These are phyloP conservation scores for Thera obeliscata DNA, from an alignment of 2,888 invertebrate species.

Conservation along the genomic window DNA sequence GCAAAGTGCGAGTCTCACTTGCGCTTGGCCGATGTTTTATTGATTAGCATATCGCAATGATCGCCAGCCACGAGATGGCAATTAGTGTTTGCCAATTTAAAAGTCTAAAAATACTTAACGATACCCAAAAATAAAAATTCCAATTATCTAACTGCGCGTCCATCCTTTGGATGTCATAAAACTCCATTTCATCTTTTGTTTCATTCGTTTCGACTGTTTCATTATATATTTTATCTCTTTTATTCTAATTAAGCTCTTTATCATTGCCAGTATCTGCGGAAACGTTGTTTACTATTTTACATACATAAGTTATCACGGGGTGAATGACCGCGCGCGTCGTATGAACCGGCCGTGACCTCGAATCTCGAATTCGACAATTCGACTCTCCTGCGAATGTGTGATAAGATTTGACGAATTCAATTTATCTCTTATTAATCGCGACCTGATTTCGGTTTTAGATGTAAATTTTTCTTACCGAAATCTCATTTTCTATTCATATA, in stretches of 20 bases:
- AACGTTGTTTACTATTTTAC: slow-evolving; percentile 32
- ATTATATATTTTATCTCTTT: slow-evolving; percentile 15
- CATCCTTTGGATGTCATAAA: neutral
- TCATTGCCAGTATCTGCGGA: slow-evolving; percentile 24
- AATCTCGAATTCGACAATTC: slow-evolving; percentile 21
- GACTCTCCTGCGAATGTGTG: slow-evolving; percentile 13
- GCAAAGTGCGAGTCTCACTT: too few species aligned
- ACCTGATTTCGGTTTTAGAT: neutral
- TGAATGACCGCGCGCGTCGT: slow-evolving; percentile 28
- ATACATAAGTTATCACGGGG: slow-evolving; percentile 29
- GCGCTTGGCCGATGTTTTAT: too few species aligned
- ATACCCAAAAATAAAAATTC: too few species aligned
- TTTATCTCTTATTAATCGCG: neutral
- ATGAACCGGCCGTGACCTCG: slow-evolving; percentile 28
- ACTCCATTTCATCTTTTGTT: neutral
- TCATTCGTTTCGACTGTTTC: neutral
- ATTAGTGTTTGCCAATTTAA: too few species aligned
- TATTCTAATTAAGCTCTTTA: slow-evolving; percentile 25
- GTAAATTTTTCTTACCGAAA: neutral
- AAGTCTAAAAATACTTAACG: too few species aligned
- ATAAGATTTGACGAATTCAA: slow-evolving; percentile 1
- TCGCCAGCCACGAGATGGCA: too few species aligned
- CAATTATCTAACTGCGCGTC: too few species aligned
- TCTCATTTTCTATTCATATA: too few species aligned
- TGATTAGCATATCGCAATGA: too few species aligned